A percentile compares a stretch with the other conserved stretches of the same genome.
Conservation (phyloP, 2,888 invertebrate species). For the Drosophila nr. perissopoda region DNA sequence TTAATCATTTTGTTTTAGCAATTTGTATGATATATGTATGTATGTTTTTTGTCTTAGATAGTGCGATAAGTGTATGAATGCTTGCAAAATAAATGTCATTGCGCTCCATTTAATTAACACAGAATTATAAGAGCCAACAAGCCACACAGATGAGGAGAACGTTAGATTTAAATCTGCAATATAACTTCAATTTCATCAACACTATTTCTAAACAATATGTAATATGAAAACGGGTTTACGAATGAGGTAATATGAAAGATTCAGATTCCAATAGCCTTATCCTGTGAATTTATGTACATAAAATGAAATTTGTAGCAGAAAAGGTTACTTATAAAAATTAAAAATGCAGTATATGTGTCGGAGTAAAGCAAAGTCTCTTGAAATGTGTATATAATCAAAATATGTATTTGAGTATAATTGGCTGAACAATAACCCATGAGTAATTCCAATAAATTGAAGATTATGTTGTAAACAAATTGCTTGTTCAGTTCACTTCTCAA, state of each 20-base stretch:
- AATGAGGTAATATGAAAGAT: background rate
- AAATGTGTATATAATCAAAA: background rate
- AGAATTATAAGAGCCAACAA: slow-evolving; percentile 17
- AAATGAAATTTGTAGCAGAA: background rate
- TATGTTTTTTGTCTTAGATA: background rate
- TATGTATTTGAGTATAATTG: background rate
- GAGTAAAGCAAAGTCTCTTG: background rate
- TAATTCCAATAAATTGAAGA: background rate
- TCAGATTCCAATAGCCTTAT: background rate
- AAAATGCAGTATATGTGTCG: background rate
- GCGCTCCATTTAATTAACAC: slow-evolving; percentile 49
- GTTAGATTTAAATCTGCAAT: no score
- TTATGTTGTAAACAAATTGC: slow-evolving; percentile 24
- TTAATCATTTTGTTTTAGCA: slow-evolving; percentile 69
- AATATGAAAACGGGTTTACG: background rate
- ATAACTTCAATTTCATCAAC: background rate
- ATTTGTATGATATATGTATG: slow-evolving; percentile 63
- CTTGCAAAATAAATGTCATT: slow-evolving; percentile 50
- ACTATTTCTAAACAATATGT: background rate
- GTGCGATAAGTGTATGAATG: background rate
- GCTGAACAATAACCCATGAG: no score
- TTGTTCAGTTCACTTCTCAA: slow-evolving; percentile 19
- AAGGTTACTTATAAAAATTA: background rate
- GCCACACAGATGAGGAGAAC: background rate
- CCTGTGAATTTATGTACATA: background rate